Evolutionary conservation across 1,140 invertebrate genomes (phyloP).

Genomic region (Bombus superbus): DNA sequence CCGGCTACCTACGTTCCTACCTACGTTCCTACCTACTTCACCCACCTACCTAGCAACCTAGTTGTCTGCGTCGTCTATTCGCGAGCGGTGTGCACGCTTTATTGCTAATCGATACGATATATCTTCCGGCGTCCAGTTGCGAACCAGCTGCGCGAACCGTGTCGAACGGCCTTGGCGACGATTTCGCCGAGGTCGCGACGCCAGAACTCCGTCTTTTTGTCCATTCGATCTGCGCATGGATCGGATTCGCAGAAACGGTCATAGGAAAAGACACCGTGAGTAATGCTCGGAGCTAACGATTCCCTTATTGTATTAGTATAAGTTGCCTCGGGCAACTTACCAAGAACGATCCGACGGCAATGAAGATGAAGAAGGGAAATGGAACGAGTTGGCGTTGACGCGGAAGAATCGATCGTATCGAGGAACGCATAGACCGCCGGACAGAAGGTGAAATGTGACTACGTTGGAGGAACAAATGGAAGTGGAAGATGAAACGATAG

Average conservation of each 20-base stretch:
- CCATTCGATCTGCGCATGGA: neutral
- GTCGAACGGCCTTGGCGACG: constrained; percentile 73
- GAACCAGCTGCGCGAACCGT: constrained; percentile 45
- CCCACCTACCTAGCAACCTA: constrained; percentile 66
- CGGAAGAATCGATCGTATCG: neutral
- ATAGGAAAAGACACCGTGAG: constrained; percentile 15
- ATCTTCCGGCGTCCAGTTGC: constrained; percentile 63
- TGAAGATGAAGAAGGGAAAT: neutral
- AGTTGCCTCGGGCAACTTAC: neutral
- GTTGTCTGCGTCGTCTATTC: constrained; percentile 62
- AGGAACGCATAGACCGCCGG: neutral
- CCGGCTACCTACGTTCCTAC: constrained; percentile 50
- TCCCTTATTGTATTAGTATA: too few relatives aligned
- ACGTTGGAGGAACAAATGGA: neutral
- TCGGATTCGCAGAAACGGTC: constrained; percentile 35
- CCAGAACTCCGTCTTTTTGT: constrained; percentile 21
- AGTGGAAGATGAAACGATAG: constrained; percentile 11
- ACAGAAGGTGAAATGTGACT: neutral
- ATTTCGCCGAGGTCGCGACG: constrained; percentile 73
- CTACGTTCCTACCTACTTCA: constrained; percentile 61
- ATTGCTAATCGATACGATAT: constrained; percentile 74
- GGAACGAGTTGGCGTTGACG: too few relatives aligned
- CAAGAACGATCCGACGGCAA: too few relatives aligned
- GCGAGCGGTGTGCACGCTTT: constrained; percentile 60
- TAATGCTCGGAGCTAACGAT: constrained; percentile 2